These are phyloP conservation scores for Neofelis nebulosa DNA, from an alignment of 2,113 vertebrate species.

Conservation along the genomic window DNA sequence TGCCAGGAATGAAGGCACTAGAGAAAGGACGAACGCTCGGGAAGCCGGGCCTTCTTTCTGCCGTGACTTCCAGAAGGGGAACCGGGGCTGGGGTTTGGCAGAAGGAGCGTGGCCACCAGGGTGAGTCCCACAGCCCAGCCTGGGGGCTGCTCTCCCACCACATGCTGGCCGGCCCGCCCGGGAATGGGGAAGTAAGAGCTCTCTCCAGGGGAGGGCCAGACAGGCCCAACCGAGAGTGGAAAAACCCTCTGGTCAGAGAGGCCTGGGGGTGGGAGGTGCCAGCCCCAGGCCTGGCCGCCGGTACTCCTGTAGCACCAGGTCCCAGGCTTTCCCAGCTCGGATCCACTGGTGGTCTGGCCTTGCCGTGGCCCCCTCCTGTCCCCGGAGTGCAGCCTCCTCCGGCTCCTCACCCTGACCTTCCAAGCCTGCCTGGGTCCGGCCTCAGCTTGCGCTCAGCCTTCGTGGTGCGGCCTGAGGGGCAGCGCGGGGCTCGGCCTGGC, in stretches of 20 bases:
- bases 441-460: neutral
- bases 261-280: neutral
- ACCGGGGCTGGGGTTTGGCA: conserved; percentile 35
- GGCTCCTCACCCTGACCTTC: neutral
- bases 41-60: conserved; percentile 34
- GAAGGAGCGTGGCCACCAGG: neutral
- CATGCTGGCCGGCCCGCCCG: rapidly evolving
- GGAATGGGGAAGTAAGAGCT: conserved; percentile 66
- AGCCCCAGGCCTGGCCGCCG: neutral
- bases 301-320: rapidly evolving
- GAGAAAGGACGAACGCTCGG: neutral
- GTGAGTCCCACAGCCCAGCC: conserved; percentile 40
- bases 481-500: rapidly evolving
- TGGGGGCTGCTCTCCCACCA: neutral
- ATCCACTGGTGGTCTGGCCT: neutral
- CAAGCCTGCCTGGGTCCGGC: neutral
- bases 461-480: neutral
- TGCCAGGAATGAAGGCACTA: rapidly evolving
- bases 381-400: neutral
- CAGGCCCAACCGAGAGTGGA: neutral
- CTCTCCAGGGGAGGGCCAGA: neutral
- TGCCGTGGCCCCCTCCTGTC: neutral
- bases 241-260: conserved; percentile 39
- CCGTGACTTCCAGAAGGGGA: conserved; percentile 68
- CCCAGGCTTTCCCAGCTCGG: neutral